Evolutionary conservation across 2,113 vertebrate species (phyloP).

Genomic region (Heterotilapia buettikoferi): DNA sequence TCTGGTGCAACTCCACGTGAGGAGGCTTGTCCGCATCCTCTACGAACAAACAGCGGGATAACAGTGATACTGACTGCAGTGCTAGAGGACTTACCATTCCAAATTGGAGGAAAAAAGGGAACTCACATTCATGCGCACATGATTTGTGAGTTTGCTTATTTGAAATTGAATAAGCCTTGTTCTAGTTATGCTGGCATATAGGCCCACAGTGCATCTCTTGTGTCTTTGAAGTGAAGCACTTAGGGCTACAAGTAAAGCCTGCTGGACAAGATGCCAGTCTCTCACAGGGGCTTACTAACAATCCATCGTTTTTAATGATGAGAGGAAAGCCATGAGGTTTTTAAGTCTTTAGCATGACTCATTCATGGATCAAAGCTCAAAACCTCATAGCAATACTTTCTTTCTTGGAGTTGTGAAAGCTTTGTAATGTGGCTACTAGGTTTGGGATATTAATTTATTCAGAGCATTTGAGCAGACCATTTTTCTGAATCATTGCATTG

Average conservation of each 20-base stretch:
- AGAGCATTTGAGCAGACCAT: neutral
- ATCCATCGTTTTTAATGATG: constrained; percentile 56
- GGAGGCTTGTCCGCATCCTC: neutral
- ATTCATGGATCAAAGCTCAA: constrained; percentile 48
- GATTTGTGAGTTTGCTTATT: constrained; percentile 3
- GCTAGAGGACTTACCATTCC: neutral
- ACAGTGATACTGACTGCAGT: neutral
- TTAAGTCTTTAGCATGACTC: constrained; percentile 48
- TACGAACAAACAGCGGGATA: neutral
- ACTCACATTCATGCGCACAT: neutral
- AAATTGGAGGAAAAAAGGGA: neutral
- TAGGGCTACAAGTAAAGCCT: constrained; percentile 37
- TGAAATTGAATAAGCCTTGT: constrained; percentile 20
- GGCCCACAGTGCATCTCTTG: constrained; percentile 18
- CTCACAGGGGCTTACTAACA: constrained; percentile 46
- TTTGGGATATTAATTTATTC: constrained; percentile 20
- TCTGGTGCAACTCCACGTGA: neutral
- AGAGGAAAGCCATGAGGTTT: constrained; percentile 44
- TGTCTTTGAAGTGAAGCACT: constrained; percentile 57
- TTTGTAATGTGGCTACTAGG: constrained; percentile 10
- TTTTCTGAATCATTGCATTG: neutral
- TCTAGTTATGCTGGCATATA: constrained; percentile 17
- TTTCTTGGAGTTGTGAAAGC: constrained; percentile 7
- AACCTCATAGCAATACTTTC: constrained; percentile 16
- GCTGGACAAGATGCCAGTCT: constrained; percentile 51